Conservation (phyloP, 1,140 invertebrate genomes). For the Eubasilissa regina region DNA sequence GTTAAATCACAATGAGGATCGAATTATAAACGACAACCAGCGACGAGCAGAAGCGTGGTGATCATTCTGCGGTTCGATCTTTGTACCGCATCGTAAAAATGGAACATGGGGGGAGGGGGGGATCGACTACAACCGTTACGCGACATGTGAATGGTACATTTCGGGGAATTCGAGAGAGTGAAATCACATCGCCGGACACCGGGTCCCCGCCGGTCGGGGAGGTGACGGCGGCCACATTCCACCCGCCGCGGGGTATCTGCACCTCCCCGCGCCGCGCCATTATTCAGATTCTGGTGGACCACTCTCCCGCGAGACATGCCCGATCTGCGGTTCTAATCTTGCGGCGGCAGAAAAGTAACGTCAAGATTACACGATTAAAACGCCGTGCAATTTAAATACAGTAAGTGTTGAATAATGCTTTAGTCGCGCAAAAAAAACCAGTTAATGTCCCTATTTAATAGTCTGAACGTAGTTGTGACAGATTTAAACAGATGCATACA, state of each 20-base stretch:
- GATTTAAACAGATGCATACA: no score
- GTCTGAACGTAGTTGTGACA: no score
- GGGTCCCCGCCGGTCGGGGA: not conserved
- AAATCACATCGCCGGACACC: not conserved
- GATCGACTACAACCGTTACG: not conserved
- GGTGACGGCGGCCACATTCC: not conserved
- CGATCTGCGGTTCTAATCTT: no score
- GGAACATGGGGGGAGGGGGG: not conserved
- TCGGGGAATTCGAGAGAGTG: slow-evolving; percentile 28
- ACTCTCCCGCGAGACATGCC: no score
- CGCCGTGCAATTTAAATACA: no score
- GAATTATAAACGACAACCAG: no score
- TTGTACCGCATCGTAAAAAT: not conserved
- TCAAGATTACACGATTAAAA: no score
- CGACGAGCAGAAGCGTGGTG: not conserved
- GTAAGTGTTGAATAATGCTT: no score
- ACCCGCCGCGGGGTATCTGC: not conserved
- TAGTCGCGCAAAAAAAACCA: no score
- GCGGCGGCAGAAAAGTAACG: no score
- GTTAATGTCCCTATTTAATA: no score
- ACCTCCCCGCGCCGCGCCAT: not conserved
- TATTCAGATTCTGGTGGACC: not conserved
- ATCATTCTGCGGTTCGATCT: not conserved
- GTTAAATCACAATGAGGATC: no score
- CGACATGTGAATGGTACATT: slow-evolving; percentile 17